Evolutionary conservation across 2,113 vertebrate species (phyloP), one percentile per base, ranked within the genome.

Genomic region (Sterna hirundo): DNA sequence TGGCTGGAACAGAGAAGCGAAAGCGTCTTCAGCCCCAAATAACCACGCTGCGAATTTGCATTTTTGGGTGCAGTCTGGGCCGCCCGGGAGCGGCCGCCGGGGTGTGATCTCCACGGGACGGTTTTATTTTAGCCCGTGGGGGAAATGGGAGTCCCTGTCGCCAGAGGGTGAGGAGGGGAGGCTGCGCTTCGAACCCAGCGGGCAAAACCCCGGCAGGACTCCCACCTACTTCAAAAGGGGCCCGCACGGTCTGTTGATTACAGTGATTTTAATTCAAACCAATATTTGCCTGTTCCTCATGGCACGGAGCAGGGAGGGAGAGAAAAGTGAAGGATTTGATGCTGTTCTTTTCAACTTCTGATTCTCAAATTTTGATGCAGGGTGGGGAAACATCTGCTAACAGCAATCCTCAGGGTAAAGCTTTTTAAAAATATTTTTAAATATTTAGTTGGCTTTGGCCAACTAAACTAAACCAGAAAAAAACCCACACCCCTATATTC

Each of bases 21-120:
- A 66, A 89, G 19, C 13, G 25, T 55, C 86, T 38, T 75, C 61
- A 71, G 10, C 2, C 6, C 38, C 52, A 72, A 88, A 92, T 32
- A 84, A n/a, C 23, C 58, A 58, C 46, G 38, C 7, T n/a, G 38
- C 1, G 25, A 38, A 70, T 77, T 11, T 74, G 42, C 58, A 55
- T 47, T n/a, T 62, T 80, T 83, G 49, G 55, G 64, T 83, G 68
- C 88, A 55, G 18, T 38, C 68, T 81, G 1, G 5, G 54, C 34
- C 1, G 1, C 44, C 32, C 0, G 15, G n/a, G 51, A 81, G 52
- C 2, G 10, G 51, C 71, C 1, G 2, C 1, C 0, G 26, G 44
- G 30, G 19, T 62, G n/a, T 51, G 20, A 88, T 54, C 21, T 82
- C 54, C 51, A 15, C 8, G 19, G 86, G 57, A 16, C 1, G 2